Base-by-base conservation (phyloP, 1,140 invertebrate genomes). In the Zaprionus ghesquierei region DNA sequence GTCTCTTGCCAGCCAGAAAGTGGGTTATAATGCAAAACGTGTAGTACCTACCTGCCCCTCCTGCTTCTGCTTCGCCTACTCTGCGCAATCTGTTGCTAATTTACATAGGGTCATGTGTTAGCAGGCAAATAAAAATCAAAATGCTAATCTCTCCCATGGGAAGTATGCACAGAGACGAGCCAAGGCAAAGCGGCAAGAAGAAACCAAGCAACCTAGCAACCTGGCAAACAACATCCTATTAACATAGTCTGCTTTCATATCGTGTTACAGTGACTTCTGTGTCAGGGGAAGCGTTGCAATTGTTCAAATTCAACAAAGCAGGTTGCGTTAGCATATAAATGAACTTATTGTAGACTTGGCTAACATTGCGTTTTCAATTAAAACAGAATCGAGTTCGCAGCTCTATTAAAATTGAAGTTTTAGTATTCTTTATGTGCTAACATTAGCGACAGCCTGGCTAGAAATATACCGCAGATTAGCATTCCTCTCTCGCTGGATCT, bases 71-170 rank as follows among this genome's bases (percentile, higher is more conserved):
- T 46, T 46, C 18, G n/a, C n/a, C n/a, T n/a, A n/a, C 41, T 33
- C 50, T 69, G 29, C 27, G 27, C 38, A 49, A 55, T 27, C 51
- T 69, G 68, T 38, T 38, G 38, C 69, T 72, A 58, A 72, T 72
- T 72, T 66, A 69, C 65, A 73, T 73, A 62, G 58, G 64, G 64
- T 69, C 63, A 69, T 69, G 70, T 69, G 70, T 69, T 49, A 20
- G 27, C 60, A 54, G 31, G 65, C 50, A 69, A 69, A 72, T 72
- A 59, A 31, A 64, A 69, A 73, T 73, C 41, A 69, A 73, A 73
- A 73, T 73, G 70, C 65, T 73, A 73, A 73, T 73, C 58, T 53
- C 56, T 38, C 15, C 38, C 65, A 62, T 50, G 70, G 54, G 56
- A 69, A 54, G 33, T 12, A 25, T 13, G 33, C 38, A 29, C 35